phyloP scores from a whole-genome alignment of 2,797 vertebrate species.

The Sebastes wilsoni region DNA sequence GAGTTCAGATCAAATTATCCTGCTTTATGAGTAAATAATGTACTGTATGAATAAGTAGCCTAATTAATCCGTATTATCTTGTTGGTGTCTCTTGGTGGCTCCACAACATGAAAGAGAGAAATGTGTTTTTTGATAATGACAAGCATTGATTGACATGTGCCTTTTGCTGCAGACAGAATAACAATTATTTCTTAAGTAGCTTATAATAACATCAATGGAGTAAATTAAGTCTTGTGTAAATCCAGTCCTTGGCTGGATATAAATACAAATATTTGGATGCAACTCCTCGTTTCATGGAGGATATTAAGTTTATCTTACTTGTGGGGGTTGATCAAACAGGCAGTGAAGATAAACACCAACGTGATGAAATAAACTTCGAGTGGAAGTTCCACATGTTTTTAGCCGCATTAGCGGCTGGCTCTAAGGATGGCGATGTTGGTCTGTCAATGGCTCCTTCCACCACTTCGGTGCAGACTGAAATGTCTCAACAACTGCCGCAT shows the following conservation, averaged over 20 bases:
- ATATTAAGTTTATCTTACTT: not conserved
- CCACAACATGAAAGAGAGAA: not conserved
- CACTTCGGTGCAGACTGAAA: not conserved
- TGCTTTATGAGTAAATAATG: conserved; percentile 11
- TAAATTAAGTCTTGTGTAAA: not conserved
- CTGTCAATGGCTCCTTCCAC: not conserved
- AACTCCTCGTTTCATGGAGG: not conserved
- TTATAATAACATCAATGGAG: not conserved
- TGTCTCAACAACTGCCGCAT: not conserved
- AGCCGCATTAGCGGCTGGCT: not conserved
- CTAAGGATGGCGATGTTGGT: not conserved
- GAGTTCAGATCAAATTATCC: conserved; percentile 12
- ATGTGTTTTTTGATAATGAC: not conserved
- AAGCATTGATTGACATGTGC: not conserved
- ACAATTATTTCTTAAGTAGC: conserved; percentile 1
- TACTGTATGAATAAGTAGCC: not conserved
- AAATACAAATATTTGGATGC: not conserved
- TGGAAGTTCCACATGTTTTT: not conserved
- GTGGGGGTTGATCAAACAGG: not conserved
- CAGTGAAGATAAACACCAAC: not conserved
- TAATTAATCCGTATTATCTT: conserved; percentile 16
- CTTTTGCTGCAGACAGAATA: not conserved
- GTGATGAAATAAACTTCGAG: not conserved
- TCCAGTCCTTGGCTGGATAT: not conserved
- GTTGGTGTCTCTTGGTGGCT: not conserved